These are phyloP conservation scores for Drosophila nr. perissopoda DNA, from an alignment of 2,888 invertebrate genomes.

Conservation along the genomic window DNA sequence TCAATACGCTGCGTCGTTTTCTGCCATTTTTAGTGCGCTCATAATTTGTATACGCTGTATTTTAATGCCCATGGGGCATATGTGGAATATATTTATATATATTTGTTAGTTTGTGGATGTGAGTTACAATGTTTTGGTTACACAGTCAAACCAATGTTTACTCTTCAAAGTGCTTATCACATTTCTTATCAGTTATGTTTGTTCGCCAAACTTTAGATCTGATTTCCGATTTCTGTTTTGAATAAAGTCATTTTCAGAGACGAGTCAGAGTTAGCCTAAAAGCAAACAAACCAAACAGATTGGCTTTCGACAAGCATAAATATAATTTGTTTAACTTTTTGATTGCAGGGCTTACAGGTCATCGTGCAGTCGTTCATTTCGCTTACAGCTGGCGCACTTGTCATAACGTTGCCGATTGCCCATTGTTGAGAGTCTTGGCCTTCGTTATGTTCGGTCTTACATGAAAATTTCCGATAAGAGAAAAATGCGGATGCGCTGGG, in stretches of 20 bases:
- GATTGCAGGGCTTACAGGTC: constrained; percentile 1
- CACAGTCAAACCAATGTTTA: background rate
- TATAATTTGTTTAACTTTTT: background rate
- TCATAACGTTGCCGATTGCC: constrained; percentile 57
- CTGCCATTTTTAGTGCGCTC: constrained; percentile 41
- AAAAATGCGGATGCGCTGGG: constrained; percentile 53
- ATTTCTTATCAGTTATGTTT: background rate
- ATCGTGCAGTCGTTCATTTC: constrained; percentile 14
- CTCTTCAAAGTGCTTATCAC: background rate
- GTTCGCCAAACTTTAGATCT: no score
- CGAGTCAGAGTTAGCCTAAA: no score
- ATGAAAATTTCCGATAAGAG: constrained; percentile 67
- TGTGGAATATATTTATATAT: no score
- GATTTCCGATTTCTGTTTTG: background rate
- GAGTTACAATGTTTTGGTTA: background rate
- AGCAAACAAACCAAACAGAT: no score
- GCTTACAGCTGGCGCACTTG: constrained; percentile 16
- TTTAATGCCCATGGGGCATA: background rate
- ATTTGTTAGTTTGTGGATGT: background rate
- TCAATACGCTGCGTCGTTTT: constrained; percentile 56
- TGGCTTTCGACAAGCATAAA: background rate
- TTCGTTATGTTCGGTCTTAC: constrained; percentile 43
- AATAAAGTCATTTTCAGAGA: background rate
- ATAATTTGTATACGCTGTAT: constrained; percentile 65
- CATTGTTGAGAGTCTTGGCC: constrained; percentile 44